Evolutionary conservation across 2,888 invertebrate genomes (phyloP), one percentile per base, ranked within the genome.

Genomic region (Frankliniella intonsa): DNA sequence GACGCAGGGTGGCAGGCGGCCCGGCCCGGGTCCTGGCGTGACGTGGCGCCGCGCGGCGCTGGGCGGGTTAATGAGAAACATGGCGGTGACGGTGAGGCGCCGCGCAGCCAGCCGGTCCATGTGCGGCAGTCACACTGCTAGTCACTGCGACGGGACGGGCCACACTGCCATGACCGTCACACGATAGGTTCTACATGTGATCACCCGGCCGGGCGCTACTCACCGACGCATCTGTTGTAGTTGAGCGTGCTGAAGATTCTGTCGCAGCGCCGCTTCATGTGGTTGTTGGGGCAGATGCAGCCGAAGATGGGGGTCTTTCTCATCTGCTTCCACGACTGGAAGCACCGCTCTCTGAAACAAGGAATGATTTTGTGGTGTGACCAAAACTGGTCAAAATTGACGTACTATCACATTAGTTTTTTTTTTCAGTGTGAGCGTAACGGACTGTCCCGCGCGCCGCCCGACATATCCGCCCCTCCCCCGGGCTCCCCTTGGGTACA

Each of bases 181-280:
- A n/a, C n/a, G n/a, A n/a, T n/a, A n/a, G n/a, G n/a, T n/a, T n/a
- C n/a, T n/a, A n/a, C n/a, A n/a, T n/a, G n/a, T n/a, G n/a, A n/a
- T n/a, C n/a, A n/a, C n/a, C n/a, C n/a, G n/a, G n/a, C n/a, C n/a
- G n/a, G n/a, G n/a, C n/a, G n/a, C n/a, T n/a, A 91, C 96, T 95
- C 91, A 96, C 96, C 96, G 88, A 96, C 94, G 89, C 97, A 97
- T 83, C 96, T 96, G 90, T 97, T 97, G 90, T 95, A 95, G 91
- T 97, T 96, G 87, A 97, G 95, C 88, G 94, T 92, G 85, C 93
- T 92, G 90, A 95, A 96, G 89, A 96, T 95, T 86, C 94, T 91
- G 89, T 96, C 95, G 89, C 96, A 97, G 85, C 94, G 92, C 86
- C 92, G 92, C 92, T 95, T 94, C 92, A 94, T 94, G 88, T 95